Conservation (phyloP, 2,797 vertebrate genomes). For the Emys orbicularis region DNA sequence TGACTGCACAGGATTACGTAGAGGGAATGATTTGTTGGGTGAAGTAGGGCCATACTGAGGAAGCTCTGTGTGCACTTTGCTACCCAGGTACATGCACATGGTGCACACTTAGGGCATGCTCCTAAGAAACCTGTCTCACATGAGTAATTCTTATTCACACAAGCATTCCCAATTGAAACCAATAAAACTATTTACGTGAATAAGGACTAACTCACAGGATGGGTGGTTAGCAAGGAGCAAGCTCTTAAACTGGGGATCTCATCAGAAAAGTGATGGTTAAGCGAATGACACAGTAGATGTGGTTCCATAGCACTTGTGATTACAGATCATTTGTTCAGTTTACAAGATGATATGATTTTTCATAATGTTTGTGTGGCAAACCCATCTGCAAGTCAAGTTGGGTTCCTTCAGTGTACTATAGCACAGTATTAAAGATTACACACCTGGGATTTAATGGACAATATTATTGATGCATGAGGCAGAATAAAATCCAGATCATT, state of each 20-base stretch:
- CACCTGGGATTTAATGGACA: neutral
- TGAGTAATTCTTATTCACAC: neutral
- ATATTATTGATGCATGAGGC: rapidly evolving
- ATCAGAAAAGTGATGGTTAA: neutral
- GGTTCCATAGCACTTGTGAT: neutral
- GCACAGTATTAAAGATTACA: neutral
- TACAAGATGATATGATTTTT: neutral
- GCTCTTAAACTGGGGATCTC: neutral
- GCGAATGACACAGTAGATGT: neutral
- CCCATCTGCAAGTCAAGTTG: rapidly evolving
- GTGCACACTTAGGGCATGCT: neutral
- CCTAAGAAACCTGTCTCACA: neutral
- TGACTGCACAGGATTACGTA: neutral
- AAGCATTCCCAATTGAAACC: neutral
- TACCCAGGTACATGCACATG: neutral
- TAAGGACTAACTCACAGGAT: neutral
- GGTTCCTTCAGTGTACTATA: neutral
- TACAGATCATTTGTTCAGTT: neutral
- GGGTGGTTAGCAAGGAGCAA: neutral
- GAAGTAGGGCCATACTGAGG: neutral
- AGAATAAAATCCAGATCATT: neutral
- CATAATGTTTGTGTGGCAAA: rapidly evolving
- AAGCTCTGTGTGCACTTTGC: neutral
- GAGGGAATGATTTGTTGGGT: rapidly evolving
- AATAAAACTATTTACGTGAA: rapidly evolving